These are phyloP conservation scores for Pristis pectinata DNA, from an alignment of 2,797 vertebrate species.

Conservation along the genomic window DNA sequence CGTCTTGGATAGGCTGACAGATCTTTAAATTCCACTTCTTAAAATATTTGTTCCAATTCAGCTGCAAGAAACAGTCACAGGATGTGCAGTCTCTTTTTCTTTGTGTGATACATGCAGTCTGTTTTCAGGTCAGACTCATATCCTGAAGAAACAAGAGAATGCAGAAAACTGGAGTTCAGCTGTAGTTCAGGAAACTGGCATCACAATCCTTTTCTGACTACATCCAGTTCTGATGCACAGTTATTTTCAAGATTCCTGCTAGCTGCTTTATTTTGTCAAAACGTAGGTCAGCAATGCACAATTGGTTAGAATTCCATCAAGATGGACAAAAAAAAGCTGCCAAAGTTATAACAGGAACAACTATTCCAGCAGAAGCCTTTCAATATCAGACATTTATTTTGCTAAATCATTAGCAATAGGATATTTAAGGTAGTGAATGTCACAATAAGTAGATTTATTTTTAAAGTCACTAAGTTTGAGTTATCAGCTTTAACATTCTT, in stretches of 20 bases:
- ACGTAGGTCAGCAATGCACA: neutral
- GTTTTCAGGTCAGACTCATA: constrained; percentile 25
- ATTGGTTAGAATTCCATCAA: neutral
- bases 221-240: neutral
- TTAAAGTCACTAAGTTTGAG: neutral
- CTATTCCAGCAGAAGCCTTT: neutral
- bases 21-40: constrained; percentile 16
- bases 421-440: neutral
- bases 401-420: neutral
- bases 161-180: constrained; percentile 31
- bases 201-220: neutral
- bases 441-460: neutral
- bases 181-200: constrained; percentile 31
- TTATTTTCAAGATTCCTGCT: constrained; percentile 23
- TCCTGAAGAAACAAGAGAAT: constrained; percentile 17
- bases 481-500: neutral
- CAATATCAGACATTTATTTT: neutral
- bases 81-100: neutral
- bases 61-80: neutral
- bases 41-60: constrained; percentile 11
- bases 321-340: neutral
- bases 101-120: constrained; percentile 17
- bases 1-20: neutral
- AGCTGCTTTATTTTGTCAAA: neutral
- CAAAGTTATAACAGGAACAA: neutral